Conservation (phyloP, 2,888 invertebrate species). For the Argynnis bischoffii region DNA sequence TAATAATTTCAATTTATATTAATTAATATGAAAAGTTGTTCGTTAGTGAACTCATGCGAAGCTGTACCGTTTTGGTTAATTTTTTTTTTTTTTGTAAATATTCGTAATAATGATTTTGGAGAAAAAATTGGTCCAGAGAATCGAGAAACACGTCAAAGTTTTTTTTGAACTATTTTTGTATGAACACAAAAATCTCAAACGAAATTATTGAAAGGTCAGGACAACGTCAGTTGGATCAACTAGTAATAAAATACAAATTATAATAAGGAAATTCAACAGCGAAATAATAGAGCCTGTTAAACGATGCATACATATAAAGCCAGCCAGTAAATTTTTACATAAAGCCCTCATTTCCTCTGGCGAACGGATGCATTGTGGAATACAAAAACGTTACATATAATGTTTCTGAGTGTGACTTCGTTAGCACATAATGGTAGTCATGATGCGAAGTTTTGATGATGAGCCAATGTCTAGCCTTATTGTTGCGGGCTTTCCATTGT, state of each 20-base stretch:
- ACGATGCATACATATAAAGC: slow-evolving; percentile 37
- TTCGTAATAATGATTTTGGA: no score
- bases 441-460: slow-evolving; percentile 44
- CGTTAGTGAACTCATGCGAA: no score
- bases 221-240: no score
- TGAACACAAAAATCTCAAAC: no score
- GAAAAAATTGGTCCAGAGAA: no score
- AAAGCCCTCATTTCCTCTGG: slow-evolving; percentile 69
- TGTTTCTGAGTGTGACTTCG: slow-evolving; percentile 44
- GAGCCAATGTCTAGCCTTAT: slow-evolving; percentile 47
- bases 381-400: slow-evolving; percentile 53
- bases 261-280: neutral
- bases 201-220: no score
- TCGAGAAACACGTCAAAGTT: no score
- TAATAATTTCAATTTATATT: no score
- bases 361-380: slow-evolving; percentile 58
- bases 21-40: no score
- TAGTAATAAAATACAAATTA: neutral
- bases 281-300: slow-evolving; percentile 30
- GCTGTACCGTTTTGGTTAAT: no score
- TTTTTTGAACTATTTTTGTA: no score
- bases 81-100: no score
- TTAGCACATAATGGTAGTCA: slow-evolving; percentile 47
- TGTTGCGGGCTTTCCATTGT: slow-evolving; percentile 40
- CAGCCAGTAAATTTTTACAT: slow-evolving; percentile 58